Evolutionary conservation across 2,113 vertebrate genomes (phyloP), one percentile per base, ranked within the genome.

Genomic region (Panurus biarmicus): DNA sequence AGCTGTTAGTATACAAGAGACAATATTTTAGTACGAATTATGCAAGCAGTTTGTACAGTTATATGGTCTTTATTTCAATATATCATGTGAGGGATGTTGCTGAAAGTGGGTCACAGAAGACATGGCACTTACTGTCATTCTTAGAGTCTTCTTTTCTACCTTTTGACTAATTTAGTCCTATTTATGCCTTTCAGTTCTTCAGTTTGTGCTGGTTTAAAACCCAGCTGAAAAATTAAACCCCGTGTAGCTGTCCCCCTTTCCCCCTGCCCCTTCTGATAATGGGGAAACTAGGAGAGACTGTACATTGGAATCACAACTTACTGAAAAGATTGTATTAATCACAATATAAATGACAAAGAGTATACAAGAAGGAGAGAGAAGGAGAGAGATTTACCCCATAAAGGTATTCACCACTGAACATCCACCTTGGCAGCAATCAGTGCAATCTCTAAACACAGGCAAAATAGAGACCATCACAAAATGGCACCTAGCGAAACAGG

Each of bases 21-120:
- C 36, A 73, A 6, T 75, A 89, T 87, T 75, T 94, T 76, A 87
- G 33, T 85, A 51, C 14, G 50, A 93, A 65, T 90, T 85, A 79
- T 76, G 35, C 50, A 73, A 76, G 70, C 12, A 47, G 18, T 70
- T 94, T 70, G 33, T 76, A 33, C 40, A 31, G 38, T 28, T 29
- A 20, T 24, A 33, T 29, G 26, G 26, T 73, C 26, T 29, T 44
- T 70, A 16, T 70, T 85, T 89, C 71, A 56, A 26, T 69, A 26
- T 50, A 60, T 56, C n/a, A 21, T 22, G 13, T 21, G 22, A 72
- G 5, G 8, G 11, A 57, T 72, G 15, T 35, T 36, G 3, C 8
- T 77, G 33, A 17, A 44, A 38, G 33, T 31, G 56, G 33, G 24
- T 80, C 38, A 62, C 10, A 80, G 47, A 15, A 76, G 23, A 70